Evolutionary conservation across 2,797 vertebrate genomes (phyloP).

Genomic region (Alosa sapidissima): DNA sequence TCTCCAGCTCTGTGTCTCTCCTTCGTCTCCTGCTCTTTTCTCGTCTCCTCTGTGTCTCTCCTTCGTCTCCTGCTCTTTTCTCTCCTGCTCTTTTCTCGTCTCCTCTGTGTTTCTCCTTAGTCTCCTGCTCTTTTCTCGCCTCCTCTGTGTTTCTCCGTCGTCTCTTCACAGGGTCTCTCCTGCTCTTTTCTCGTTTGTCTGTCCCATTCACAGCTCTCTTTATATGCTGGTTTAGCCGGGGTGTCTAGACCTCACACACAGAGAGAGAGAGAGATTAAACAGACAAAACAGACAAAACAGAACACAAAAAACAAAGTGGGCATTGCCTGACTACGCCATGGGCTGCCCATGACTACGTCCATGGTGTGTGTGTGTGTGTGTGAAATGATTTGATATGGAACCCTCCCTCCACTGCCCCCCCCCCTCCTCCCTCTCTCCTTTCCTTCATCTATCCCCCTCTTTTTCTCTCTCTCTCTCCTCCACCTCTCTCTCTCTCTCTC

Average conservation of each 20-base stretch:
- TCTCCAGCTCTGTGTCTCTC: not conserved
- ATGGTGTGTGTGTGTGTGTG: slow-evolving; percentile 54
- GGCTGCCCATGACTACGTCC: slow-evolving; percentile 55
- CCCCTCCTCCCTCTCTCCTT: slow-evolving; percentile 61
- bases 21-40: not conserved
- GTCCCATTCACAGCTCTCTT: slow-evolving; percentile 26
- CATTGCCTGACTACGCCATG: slow-evolving; percentile 56
- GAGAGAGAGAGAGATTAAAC: slow-evolving; percentile 49
- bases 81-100: no score
- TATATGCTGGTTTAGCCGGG: slow-evolving; percentile 51
- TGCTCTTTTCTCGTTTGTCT: not conserved
- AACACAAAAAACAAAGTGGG: slow-evolving; percentile 45
- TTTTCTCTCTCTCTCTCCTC: slow-evolving; percentile 64
- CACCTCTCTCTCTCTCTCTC: slow-evolving; percentile 74
- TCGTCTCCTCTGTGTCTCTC: not conserved
- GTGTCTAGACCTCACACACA: slow-evolving; percentile 54
- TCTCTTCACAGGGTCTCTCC: not conserved
- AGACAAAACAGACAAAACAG: slow-evolving; percentile 38
- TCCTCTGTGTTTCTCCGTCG: no score
- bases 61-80: no score
- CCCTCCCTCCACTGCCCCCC: slow-evolving; percentile 69
- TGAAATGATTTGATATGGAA: slow-evolving; percentile 78
- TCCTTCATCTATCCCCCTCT: slow-evolving; percentile 57
- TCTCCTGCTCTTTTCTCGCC: no score
- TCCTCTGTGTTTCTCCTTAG: no score